phyloP scores from a whole-genome alignment of 2,113 vertebrate genomes.

The Hyaena hyaena region DNA sequence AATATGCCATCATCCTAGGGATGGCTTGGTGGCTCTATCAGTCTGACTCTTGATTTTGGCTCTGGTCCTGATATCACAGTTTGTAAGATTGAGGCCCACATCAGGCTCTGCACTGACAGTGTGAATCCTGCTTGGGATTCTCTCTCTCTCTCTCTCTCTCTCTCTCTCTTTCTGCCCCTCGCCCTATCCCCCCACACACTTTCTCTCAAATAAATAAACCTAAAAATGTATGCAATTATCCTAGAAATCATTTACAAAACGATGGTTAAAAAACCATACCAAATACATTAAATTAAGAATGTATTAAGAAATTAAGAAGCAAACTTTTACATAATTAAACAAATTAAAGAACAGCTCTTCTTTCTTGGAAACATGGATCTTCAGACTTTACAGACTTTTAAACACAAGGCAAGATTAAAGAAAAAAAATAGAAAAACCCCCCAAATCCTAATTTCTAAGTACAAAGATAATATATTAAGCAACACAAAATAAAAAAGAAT shows the following conservation, averaged over 20 bases:
- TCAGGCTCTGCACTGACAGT: no score
- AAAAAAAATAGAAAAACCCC: background rate
- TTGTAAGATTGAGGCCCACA: no score
- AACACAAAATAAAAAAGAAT: background rate
- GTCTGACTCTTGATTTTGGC: no score
- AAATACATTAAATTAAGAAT: background rate
- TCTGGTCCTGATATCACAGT: no score
- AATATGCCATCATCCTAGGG: background rate
- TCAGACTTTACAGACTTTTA: background rate
- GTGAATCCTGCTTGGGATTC: no score
- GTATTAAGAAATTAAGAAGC: background rate
- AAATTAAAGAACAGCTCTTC: background rate
- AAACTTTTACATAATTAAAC: background rate
- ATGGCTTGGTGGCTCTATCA: no score
- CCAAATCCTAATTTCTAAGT: background rate
- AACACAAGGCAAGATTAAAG: background rate
- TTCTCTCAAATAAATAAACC: no score
- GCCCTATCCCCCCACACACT: no score
- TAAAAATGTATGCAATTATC: background rate
- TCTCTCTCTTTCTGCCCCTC: no score
- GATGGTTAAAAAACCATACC: background rate
- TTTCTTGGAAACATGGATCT: background rate
- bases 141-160: no score
- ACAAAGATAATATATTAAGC: background rate
- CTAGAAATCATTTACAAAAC: background rate